Conservation (phyloP, 2,113 vertebrate genomes). For the Otus sunia region DNA sequence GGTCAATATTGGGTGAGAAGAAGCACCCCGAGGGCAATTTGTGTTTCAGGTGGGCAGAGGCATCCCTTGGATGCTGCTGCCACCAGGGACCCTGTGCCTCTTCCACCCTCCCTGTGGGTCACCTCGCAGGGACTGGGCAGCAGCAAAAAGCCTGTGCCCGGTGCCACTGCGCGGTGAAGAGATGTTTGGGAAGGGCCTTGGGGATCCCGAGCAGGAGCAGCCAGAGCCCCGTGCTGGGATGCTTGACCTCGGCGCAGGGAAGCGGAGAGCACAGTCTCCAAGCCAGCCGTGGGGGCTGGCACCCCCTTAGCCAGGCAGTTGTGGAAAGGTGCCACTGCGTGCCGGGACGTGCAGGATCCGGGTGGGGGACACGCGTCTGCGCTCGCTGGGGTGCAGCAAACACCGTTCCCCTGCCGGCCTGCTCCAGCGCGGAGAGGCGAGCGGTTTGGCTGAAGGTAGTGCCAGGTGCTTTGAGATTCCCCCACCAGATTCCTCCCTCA, state of each 20-base stretch:
- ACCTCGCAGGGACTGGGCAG: neutral
- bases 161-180: rapidly evolving
- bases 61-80: neutral
- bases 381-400: rapidly evolving
- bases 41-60: neutral
- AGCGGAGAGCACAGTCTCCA: too few species aligned
- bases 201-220: neutral
- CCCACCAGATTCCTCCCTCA: neutral
- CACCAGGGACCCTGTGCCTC: rapidly evolving
- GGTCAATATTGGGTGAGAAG: neutral
- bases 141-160: neutral
- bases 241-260: rapidly evolving
- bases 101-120: neutral
- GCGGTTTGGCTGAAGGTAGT: neutral
- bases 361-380: rapidly evolving
- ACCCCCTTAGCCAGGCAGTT: rapidly evolving
- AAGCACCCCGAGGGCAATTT: rapidly evolving
- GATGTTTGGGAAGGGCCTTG: too few species aligned
- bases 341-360: rapidly evolving
- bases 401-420: neutral
- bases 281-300: neutral
- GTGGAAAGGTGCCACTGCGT: neutral
- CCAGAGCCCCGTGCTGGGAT: rapidly evolving
- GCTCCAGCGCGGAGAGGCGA: neutral
- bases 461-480: neutral